These are phyloP conservation scores for Zosterops pallidus DNA, from an alignment of 2,113 vertebrate species.

Conservation along the genomic window DNA sequence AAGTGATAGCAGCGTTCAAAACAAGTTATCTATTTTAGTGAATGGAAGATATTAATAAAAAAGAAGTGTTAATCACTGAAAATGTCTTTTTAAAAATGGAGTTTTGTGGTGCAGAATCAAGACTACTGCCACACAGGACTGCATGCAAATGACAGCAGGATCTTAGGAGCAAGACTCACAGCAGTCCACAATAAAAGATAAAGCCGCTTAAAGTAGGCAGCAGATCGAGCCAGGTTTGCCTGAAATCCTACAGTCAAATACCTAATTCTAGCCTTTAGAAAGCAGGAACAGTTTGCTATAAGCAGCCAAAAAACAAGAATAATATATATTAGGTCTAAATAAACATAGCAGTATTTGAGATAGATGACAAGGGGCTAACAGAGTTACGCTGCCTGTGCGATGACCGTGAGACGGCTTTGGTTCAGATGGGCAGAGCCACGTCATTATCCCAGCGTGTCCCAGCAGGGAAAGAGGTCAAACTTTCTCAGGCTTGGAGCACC, in stretches of 20 bases:
- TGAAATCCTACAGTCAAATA: neutral
- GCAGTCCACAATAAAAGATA: neutral
- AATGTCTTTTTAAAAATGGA: neutral
- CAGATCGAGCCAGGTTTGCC: neutral
- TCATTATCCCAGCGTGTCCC: neutral
- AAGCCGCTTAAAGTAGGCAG: neutral
- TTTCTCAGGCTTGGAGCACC: neutral
- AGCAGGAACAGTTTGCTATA: neutral
- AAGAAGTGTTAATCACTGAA: neutral
- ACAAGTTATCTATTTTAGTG: neutral
- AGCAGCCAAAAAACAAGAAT: neutral
- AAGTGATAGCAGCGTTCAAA: neutral
- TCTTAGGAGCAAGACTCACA: neutral
- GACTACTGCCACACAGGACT: neutral
- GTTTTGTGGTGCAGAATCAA: neutral
- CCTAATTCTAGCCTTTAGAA: neutral
- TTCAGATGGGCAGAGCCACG: neutral
- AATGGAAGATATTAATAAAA: neutral
- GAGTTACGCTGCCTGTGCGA: neutral
- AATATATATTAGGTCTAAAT: neutral
- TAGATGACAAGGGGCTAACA: neutral
- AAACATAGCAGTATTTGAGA: neutral
- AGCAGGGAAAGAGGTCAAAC: neutral
- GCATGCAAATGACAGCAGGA: neutral
- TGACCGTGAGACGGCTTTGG: neutral